Percentiles rank a stretch among this genome's conserved stretches.
phyloP scores from a whole-genome alignment of 1,140 invertebrate species.

The Eurosta solidaginis region DNA sequence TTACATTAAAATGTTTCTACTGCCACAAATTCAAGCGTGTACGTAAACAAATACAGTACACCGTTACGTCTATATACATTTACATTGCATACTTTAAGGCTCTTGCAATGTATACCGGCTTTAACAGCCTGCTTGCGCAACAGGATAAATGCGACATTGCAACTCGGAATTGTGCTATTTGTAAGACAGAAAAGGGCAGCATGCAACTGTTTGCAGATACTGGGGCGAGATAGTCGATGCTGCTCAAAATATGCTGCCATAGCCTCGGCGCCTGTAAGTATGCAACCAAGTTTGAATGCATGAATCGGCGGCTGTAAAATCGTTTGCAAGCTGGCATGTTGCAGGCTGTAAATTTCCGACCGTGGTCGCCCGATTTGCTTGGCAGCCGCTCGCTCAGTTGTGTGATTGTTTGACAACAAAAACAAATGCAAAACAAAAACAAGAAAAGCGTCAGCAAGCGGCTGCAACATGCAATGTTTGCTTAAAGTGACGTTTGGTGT shows the following conservation, averaged over 20 bases:
- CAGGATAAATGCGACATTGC: neutral
- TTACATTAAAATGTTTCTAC: neutral
- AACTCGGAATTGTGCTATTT: neutral
- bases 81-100: constrained; percentile 8
- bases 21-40: constrained; percentile 26
- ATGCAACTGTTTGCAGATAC: neutral
- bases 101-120: neutral
- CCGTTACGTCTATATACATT: neutral
- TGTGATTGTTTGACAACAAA: neutral
- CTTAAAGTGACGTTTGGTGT: neutral
- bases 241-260: neutral
- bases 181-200: neutral
- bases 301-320: neutral
- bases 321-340: neutral
- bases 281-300: neutral
- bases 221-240: neutral
- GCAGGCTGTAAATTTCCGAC: neutral
- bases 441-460: neutral
- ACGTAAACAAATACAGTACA: neutral
- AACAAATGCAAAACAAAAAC: too few relatives aligned
- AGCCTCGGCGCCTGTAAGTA: neutral
- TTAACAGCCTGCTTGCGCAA: neutral
- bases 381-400: neutral
- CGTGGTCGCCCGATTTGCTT: neutral
- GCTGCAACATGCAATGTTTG: neutral